A percentile compares a stretch with the other conserved stretches of the same genome.
These are phyloP conservation scores for Rhorus exstirpatorius DNA, from an alignment of 2,888 invertebrate genomes.

Conservation along the genomic window DNA sequence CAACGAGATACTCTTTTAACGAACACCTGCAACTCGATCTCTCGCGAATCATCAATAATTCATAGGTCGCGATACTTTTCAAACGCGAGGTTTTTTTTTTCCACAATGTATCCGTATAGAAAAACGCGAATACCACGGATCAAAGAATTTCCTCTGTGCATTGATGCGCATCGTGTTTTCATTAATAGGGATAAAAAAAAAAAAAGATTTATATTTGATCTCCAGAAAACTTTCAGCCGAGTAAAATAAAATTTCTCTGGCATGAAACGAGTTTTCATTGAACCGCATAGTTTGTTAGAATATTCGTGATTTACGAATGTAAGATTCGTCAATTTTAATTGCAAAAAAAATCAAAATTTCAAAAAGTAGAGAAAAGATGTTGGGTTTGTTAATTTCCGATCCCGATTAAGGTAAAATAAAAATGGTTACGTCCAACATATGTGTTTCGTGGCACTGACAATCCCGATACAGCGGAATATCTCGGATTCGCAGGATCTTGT, in stretches of 20 bases:
- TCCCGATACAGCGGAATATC: constrained; percentile 29
- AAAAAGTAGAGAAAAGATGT: background rate
- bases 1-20: constrained; percentile 43
- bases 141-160: too few relatives aligned
- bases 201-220: background rate
- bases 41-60: constrained; percentile 58
- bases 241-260: too few relatives aligned
- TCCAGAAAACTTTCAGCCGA: too few relatives aligned
- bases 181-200: background rate
- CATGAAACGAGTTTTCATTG: too few relatives aligned
- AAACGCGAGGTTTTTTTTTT: constrained; percentile 10
- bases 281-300: too few relatives aligned
- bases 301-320: too few relatives aligned
- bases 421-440: too few relatives aligned
- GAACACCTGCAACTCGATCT: constrained; percentile 45
- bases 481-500: constrained; percentile 19
- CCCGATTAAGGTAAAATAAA: background rate
- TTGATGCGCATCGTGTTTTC: too few relatives aligned
- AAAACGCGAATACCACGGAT: background rate
- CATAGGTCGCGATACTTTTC: constrained; percentile 51
- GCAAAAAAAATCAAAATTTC: background rate
- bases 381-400: background rate
- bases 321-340: background rate
- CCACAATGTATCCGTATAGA: background rate
- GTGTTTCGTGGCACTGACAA: too few relatives aligned